Evolutionary conservation across 1,140 invertebrate species (phyloP), one percentile per base, ranked within the genome.

Genomic region (Drosophila sp.): DNA sequence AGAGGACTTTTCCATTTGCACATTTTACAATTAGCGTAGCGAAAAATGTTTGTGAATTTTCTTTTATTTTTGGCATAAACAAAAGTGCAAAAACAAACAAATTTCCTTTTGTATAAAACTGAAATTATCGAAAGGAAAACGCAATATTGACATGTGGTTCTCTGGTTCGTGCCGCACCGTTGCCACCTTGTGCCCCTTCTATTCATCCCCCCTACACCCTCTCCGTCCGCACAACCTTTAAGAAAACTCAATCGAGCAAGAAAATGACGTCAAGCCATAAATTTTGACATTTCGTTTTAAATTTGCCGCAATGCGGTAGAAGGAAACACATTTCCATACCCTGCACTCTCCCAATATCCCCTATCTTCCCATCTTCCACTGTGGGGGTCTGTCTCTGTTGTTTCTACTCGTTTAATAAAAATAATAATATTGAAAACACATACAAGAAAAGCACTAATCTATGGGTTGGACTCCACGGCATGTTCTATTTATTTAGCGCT

Each of bases 81-180:
- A 89, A 84, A 89, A 74, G 66, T 66, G 69, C 57, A 78, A 81
- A 75, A 81, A 78, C 74, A 86, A 87, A 80, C 77, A 86, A 72
- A 46, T 54, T 59, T 72, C 34, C 3, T 59, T 7, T 34, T 27
- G 62, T 56, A 61, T 27, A 64, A 46, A 65, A 29, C 8, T 29
- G 54, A 70, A 62, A 63, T 25, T 64, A 75, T 75, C 53, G 67
- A 78, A 61, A 54, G 63, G 58, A 87, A 64, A 86, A 86, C 75
- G 82, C 82, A 87, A 82, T 86, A 86, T 87, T 86, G 75, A 86
- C 82, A 86, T 86, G 75, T 82, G 82, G 82, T 74, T 69, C 51
- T 32, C 48, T 8, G 13, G 4, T 11, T 29, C 34, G 57, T 51
- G 46, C 4, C 21, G 36, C 41, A 32, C 9, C 36, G 11, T 41